Evolutionary conservation across 2,888 invertebrate genomes (phyloP).

Genomic region (Dilophus febrilis): DNA sequence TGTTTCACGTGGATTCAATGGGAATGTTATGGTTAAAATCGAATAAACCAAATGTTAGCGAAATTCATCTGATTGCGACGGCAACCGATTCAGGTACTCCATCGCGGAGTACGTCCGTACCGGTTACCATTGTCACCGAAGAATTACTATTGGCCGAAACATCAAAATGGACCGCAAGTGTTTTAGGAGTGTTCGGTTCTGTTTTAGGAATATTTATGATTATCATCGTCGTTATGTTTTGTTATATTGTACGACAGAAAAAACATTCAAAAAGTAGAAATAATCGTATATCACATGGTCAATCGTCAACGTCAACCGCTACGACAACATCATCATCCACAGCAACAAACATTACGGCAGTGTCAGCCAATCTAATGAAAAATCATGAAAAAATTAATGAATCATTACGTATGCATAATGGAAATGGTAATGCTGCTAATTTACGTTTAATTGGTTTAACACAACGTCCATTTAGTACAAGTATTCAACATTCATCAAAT

Average conservation of each 20-base stretch:
- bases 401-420: not conserved
- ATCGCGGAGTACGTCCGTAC: slow-evolving; percentile 55
- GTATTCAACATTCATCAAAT: slow-evolving; percentile 6
- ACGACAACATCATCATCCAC: too few species aligned
- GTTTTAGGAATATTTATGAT: slow-evolving; percentile 55
- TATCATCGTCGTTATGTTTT: slow-evolving; percentile 54
- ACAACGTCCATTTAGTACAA: not conserved
- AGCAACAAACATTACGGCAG: slow-evolving; percentile 21
- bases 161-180: slow-evolving; percentile 31
- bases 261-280: slow-evolving; percentile 19
- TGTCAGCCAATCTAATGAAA: slow-evolving; percentile 26
- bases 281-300: slow-evolving; percentile 27
- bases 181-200: slow-evolving; percentile 44
- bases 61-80: slow-evolving; percentile 60
- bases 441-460: not conserved
- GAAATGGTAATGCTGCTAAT: slow-evolving; percentile 1
- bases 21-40: slow-evolving; percentile 44
- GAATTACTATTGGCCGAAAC: slow-evolving; percentile 26
- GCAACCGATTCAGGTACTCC: slow-evolving; percentile 62
- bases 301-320: slow-evolving; percentile 11
- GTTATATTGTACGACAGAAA: slow-evolving; percentile 57
- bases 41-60: slow-evolving; percentile 34
- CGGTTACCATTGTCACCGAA: slow-evolving; percentile 45
- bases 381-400: slow-evolving; percentile 21
- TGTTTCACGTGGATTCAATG: slow-evolving; percentile 24